Percentiles rank a stretch among this genome's conserved stretches.
Conservation (phyloP, 2,113 vertebrate species). For the Polypterus bichir region DNA sequence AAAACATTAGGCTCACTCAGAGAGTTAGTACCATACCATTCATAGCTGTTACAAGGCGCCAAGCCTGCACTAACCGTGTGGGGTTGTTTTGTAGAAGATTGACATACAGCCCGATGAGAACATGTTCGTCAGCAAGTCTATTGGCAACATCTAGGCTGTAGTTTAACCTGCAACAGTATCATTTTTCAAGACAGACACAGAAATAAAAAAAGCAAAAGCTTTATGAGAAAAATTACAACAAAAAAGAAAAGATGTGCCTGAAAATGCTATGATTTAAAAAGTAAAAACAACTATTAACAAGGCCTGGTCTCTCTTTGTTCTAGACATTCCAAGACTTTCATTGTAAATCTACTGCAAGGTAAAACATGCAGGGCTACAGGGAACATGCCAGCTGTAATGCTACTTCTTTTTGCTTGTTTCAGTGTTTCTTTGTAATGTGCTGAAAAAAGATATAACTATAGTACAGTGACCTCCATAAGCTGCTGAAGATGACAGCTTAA, state of each 20-base stretch:
- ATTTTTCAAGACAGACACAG: constrained; percentile 32
- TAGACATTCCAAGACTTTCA: too few relatives aligned
- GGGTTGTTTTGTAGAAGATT: constrained; percentile 85
- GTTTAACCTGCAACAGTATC: constrained; percentile 74
- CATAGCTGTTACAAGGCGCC: constrained; percentile 26
- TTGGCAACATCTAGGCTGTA: constrained; percentile 94
- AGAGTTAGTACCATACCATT: too few relatives aligned
- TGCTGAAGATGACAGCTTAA: too few relatives aligned
- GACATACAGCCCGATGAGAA: constrained; percentile 93
- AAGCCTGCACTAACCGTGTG: constrained; percentile 84
- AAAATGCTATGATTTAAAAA: neutral
- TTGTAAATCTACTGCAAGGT: too few relatives aligned
- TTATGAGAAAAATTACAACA: constrained; percentile 14
- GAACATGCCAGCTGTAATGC: too few relatives aligned
- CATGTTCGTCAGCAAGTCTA: constrained; percentile 96
- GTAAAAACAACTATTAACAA: neutral
- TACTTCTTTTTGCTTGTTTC: too few relatives aligned
- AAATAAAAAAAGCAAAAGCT: constrained; percentile 10
- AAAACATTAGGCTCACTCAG: too few relatives aligned
- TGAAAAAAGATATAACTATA: too few relatives aligned
- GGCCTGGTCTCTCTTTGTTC: too few relatives aligned
- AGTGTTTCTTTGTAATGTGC: too few relatives aligned
- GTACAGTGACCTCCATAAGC: too few relatives aligned
- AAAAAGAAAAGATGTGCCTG: constrained; percentile 8
- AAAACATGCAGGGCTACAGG: too few relatives aligned